Percentiles rank a stretch among this genome's conserved stretches.
phyloP scores from a whole-genome alignment of 2,113 vertebrate species.

The Nibea coibor region DNA sequence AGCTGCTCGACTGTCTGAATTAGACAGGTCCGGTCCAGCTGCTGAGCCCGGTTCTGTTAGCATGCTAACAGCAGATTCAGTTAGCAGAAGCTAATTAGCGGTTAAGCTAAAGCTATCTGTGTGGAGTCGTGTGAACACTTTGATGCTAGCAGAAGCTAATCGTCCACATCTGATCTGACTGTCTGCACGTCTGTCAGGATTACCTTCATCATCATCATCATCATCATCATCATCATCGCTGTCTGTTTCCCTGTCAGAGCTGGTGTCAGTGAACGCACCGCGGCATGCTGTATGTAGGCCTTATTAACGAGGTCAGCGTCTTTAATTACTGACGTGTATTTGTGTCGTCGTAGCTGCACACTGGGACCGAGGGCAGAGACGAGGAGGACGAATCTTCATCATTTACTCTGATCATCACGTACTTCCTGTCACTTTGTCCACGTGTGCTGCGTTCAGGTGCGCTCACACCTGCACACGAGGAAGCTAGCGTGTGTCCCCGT shows the following conservation, averaged over 20 bases:
- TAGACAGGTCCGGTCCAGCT: no score
- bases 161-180: constrained; percentile 18
- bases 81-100: no score
- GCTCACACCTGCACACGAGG: not conserved
- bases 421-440: not conserved
- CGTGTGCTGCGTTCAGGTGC: not conserved
- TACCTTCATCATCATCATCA: not conserved
- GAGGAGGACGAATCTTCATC: constrained; percentile 26
- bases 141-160: constrained; percentile 20
- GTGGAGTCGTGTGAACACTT: constrained; percentile 12
- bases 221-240: not conserved
- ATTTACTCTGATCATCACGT: not conserved
- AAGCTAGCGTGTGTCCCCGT: not conserved
- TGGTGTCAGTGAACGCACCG: constrained; percentile 47
- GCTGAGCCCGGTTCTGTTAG: no score
- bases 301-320: constrained; percentile 58
- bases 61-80: no score
- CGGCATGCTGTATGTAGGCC: constrained; percentile 56
- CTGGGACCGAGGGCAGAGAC: constrained; percentile 23
- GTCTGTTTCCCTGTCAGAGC: not conserved
- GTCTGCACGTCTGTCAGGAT: constrained; percentile 13
- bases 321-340: constrained; percentile 70
- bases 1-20: no score
- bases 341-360: constrained; percentile 47
- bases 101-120: no score